These are phyloP conservation scores for Oreonectes daqikongensis DNA, from an alignment of 2,797 vertebrate genomes.

Conservation along the genomic window DNA sequence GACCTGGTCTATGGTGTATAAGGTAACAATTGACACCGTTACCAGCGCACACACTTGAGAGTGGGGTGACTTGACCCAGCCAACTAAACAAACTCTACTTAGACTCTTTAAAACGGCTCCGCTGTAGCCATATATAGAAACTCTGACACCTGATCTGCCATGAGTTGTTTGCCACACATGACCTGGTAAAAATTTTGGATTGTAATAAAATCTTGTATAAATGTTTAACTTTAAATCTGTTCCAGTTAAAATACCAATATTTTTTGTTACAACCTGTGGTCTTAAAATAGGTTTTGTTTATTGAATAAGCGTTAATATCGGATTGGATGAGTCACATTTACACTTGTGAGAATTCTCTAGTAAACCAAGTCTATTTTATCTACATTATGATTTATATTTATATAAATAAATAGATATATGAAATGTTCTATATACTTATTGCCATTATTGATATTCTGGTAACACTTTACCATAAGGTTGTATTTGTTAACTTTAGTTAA, in stretches of 20 bases:
- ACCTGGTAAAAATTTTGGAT: slow-evolving; percentile 11
- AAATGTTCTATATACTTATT: no score
- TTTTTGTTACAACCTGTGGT: no score
- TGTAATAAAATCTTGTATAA: slow-evolving; percentile 24
- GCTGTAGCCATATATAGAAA: neutral
- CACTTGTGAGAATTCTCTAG: no score
- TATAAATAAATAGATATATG: no score
- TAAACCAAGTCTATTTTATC: no score
- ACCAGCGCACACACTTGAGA: slow-evolving; percentile 30
- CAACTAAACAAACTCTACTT: slow-evolving; percentile 36
- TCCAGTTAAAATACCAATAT: neutral
- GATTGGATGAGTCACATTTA: no score
- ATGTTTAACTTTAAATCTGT: slow-evolving; percentile 11
- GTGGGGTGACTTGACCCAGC: slow-evolving; percentile 47
- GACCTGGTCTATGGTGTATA: slow-evolving; percentile 9
- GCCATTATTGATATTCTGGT: no score
- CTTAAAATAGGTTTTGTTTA: no score
- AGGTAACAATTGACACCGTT: slow-evolving; percentile 31
- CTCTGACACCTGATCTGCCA: neutral
- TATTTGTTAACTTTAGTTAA: no score
- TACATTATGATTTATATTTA: no score
- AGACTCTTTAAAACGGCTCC: slow-evolving; percentile 11
- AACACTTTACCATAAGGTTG: no score
- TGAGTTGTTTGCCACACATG: neutral
- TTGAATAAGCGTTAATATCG: no score